phyloP scores from a whole-genome alignment of 1,140 invertebrate genomes.

The Bathynomus jamesi region DNA sequence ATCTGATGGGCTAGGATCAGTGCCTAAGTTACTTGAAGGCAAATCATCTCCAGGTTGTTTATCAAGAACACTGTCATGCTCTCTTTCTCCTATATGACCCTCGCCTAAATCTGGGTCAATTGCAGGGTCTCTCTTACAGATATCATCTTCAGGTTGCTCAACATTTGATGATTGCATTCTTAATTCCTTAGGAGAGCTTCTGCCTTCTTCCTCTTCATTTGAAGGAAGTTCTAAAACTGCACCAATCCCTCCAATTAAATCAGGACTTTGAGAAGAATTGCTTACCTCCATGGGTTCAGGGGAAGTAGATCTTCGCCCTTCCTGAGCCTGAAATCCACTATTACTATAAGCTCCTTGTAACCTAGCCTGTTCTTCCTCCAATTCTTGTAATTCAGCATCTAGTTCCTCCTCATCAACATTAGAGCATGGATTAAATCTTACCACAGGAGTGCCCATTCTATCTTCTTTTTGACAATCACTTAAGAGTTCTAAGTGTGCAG shows the following conservation, averaged over 20 bases:
- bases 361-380: slow-evolving; percentile 29
- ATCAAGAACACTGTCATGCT: too few relatives aligned
- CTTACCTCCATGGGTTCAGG: not conserved
- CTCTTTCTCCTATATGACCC: too few relatives aligned
- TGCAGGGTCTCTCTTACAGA: too few relatives aligned
- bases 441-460: slow-evolving; percentile 2
- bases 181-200: too few relatives aligned
- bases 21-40: too few relatives aligned
- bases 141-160: too few relatives aligned
- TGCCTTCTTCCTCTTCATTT: too few relatives aligned
- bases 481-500: slow-evolving; percentile 12
- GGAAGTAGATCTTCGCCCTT: not conserved
- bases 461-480: not conserved
- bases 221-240: not conserved
- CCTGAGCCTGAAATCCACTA: slow-evolving; percentile 9
- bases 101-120: too few relatives aligned
- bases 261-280: slow-evolving; percentile 1
- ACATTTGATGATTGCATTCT: too few relatives aligned
- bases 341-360: slow-evolving; percentile 32
- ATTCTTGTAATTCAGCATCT: slow-evolving; percentile 49
- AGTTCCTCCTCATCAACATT: slow-evolving; percentile 52
- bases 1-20: too few relatives aligned
- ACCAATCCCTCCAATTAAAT: slow-evolving; percentile 21
- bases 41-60: too few relatives aligned
- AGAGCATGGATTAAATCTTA: slow-evolving; percentile 19